A percentile compares a stretch with the other conserved stretches of the same genome.
Conservation (phyloP, 2,113 vertebrate genomes). For the Hemichromis elongatus region DNA sequence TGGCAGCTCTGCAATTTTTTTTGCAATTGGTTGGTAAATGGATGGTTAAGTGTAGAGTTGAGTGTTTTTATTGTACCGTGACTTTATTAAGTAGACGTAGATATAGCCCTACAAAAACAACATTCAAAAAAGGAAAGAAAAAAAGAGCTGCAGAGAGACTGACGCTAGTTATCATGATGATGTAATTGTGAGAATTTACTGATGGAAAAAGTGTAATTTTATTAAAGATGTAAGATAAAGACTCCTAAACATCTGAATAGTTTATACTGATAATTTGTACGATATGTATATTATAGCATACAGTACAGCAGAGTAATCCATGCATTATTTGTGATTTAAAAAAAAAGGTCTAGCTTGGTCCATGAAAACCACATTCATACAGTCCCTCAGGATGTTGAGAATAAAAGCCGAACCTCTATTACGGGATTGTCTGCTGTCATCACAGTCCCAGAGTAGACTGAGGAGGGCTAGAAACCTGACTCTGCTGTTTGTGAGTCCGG, state of each 20-base stretch:
- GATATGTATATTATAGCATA: background rate
- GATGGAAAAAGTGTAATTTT: background rate
- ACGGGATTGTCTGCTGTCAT: conserved; percentile 53
- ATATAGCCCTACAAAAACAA: background rate
- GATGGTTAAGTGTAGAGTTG: background rate
- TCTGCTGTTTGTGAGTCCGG: conserved; percentile 54
- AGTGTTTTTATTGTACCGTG: background rate
- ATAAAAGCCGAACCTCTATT: conserved; percentile 32
- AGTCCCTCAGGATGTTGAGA: conserved; percentile 32
- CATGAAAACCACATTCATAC: conserved; percentile 19
- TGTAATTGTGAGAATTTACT: background rate
- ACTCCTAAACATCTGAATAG: background rate
- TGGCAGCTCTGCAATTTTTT: background rate
- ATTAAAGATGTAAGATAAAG: background rate
- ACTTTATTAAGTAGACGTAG: background rate
- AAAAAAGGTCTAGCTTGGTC: background rate
- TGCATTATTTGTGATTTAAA: background rate
- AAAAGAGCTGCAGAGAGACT: background rate
- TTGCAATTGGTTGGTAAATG: background rate
- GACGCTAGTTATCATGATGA: background rate
- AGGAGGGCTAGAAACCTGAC: conserved; percentile 56
- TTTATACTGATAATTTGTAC: background rate
- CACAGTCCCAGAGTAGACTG: conserved; percentile 28
- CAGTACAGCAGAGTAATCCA: background rate
- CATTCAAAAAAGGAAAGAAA: background rate